Conservation (phyloP, 2,888 invertebrate species). For the Eurois occulta region DNA sequence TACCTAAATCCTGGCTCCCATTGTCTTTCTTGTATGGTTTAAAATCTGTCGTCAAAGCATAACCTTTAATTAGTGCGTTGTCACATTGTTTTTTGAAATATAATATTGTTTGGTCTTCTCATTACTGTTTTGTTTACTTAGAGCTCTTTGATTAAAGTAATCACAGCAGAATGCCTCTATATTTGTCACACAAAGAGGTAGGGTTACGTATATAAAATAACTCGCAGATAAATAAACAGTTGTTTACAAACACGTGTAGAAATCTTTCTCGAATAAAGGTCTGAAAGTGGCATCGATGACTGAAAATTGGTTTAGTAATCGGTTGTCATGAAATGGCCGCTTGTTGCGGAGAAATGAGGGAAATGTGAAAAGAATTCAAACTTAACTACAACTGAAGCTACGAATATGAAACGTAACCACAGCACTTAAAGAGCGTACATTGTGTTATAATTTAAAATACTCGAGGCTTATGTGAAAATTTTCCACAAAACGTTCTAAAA, state of each 20-base stretch:
- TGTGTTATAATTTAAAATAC: conserved; percentile 4
- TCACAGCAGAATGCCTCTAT: not conserved
- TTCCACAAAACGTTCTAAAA: conserved; percentile 10
- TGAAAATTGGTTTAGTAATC: not conserved
- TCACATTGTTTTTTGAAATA: conserved; percentile 18
- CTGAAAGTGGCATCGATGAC: not conserved
- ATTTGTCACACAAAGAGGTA: not conserved
- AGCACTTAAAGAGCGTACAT: not conserved
- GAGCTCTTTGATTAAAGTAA: not conserved
- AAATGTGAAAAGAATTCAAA: no score
- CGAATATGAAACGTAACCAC: not conserved
- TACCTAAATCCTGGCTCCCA: not conserved
- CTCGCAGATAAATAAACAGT: not conserved
- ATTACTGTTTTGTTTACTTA: not conserved
- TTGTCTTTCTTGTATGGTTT: not conserved
- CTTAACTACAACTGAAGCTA: not conserved
- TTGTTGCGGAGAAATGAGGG: not conserved
- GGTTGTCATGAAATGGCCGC: not conserved
- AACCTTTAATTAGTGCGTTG: not conserved
- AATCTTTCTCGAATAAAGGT: not conserved
- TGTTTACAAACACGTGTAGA: not conserved
- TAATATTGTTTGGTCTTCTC: conserved; percentile 4
- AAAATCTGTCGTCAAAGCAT: not conserved
- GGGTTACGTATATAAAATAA: not conserved
- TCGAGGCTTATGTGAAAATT: conserved; percentile 16